phyloP scores from a whole-genome alignment of 2,888 invertebrate genomes.

The Diaperis boleti region DNA sequence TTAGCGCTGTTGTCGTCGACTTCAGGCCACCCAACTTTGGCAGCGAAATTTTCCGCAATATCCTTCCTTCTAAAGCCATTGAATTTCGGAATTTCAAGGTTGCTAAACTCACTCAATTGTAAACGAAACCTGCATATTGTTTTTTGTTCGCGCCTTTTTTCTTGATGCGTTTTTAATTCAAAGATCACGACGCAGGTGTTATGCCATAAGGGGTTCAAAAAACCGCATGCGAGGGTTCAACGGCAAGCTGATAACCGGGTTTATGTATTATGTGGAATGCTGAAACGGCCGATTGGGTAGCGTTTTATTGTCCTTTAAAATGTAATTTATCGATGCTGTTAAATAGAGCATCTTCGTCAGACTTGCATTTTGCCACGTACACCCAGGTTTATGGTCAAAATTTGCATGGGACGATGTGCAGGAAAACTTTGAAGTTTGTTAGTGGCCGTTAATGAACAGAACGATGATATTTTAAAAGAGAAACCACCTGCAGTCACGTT shows the following conservation, averaged over 20 bases:
- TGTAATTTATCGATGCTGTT: conserved; percentile 27
- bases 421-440: conserved; percentile 20
- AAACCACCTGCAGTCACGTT: conserved; percentile 23
- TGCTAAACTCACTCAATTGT: not conserved
- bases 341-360: conserved; percentile 35
- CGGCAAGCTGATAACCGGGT: conserved; percentile 22
- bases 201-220: conserved; percentile 15
- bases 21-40: too few relatives aligned
- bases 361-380: conserved; percentile 21
- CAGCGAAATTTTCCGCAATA: not conserved
- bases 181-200: conserved; percentile 19
- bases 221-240: conserved; percentile 18
- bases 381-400: conserved; percentile 13
- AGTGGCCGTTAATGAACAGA: conserved; percentile 15
- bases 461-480: conserved; percentile 20
- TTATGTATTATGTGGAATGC: conserved; percentile 29
- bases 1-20: not conserved
- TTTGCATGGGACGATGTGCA: conserved; percentile 16
- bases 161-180: conserved; percentile 31
- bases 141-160: conserved; percentile 15
- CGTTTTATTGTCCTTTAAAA: conserved; percentile 26
- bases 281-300: conserved; percentile 12
- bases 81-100: not conserved
- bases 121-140: conserved; percentile 1
- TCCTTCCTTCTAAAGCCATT: not conserved